Evolutionary conservation across 2,888 invertebrate genomes (phyloP).

Genomic region (Epinotia demarniana): DNA sequence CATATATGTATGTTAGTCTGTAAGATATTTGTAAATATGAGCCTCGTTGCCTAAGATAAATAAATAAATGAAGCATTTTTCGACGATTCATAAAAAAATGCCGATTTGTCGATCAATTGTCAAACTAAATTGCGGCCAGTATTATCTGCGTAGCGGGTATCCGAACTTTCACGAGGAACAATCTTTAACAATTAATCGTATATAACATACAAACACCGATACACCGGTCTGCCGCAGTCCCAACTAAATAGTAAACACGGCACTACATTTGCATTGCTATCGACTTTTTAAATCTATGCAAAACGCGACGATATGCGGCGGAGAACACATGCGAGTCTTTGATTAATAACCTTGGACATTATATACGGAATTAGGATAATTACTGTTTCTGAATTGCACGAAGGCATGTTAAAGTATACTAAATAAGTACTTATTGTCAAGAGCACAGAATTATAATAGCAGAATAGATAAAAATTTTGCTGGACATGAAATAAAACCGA

Average conservation of each 20-base stretch:
- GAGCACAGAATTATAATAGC: too few species aligned
- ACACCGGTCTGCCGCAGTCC: slow-evolving; percentile 63
- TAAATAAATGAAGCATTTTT: too few species aligned
- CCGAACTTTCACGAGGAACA: neutral
- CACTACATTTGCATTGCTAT: slow-evolving; percentile 82
- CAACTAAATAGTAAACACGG: slow-evolving; percentile 71
- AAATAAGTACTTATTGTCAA: too few species aligned
- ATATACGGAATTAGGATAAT: slow-evolving; percentile 17
- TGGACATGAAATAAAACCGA: too few species aligned
- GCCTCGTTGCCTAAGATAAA: too few species aligned
- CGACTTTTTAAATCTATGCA: slow-evolving; percentile 84
- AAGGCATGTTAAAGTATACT: neutral
- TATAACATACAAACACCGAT: slow-evolving; percentile 52
- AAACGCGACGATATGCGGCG: slow-evolving; percentile 80
- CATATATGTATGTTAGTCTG: too few species aligned
- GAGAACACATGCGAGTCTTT: slow-evolving; percentile 77
- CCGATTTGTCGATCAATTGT: too few species aligned
- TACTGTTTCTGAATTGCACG: neutral
- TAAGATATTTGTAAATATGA: too few species aligned
- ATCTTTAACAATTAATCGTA: slow-evolving; percentile 58
- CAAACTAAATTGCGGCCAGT: too few species aligned
- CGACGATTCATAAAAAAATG: too few species aligned
- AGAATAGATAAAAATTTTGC: too few species aligned
- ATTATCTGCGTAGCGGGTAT: neutral
- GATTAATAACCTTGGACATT: slow-evolving; percentile 67